Base-by-base conservation (phyloP, 2,113 vertebrate genomes). In the Oplegnathus fasciatus region DNA sequence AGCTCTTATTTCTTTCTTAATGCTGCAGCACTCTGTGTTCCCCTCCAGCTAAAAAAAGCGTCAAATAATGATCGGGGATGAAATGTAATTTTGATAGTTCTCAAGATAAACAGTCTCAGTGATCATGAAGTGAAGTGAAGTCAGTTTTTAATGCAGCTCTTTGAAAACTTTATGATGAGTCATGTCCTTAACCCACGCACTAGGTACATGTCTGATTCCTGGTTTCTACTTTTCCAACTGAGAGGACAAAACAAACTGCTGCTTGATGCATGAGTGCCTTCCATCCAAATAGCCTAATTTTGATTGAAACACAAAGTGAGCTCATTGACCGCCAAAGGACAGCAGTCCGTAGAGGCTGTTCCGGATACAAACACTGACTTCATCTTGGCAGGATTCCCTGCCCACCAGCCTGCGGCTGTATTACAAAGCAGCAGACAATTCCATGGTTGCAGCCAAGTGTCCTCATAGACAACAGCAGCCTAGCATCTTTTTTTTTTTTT, bases 251-350 rank as follows among this genome's bases (percentile, higher is more conserved):
- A 76, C 72, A 84, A 88, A 83, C 75, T 26, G 46, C 55, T 50
- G 62, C 58, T 57, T 34, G 78, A 82, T 52, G 84, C 86, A 48
- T 44, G 72, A 83, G 26, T 46, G 74, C 75, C 48, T 85, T 75
- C 78, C 71, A 44, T 85, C 81, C 74, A 87, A 80, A 87, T 73
- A 24, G 75, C 78, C 86, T 90, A 68, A 87, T 88, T 88, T 86
- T 87, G 90, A 94, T 79, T 78, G 80, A 88, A 88, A 91, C 83
- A 70, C 86, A 93, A 85, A 86, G 87, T 85, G 84, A 88, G 89
- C 87, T 85, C 80, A 72, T 42, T 75, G 90, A 91, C 84, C 81
- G 91, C 89, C 88, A 81, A 83, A 93, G 91, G 90, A 92, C 88
- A 62, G 70, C 22, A 57, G 83, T 61, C 75, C 24, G 11, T 20